Evolutionary conservation across 1,140 invertebrate species (phyloP), one percentile per base, ranked within the genome.

Genomic region (Caerostris extrusa): DNA sequence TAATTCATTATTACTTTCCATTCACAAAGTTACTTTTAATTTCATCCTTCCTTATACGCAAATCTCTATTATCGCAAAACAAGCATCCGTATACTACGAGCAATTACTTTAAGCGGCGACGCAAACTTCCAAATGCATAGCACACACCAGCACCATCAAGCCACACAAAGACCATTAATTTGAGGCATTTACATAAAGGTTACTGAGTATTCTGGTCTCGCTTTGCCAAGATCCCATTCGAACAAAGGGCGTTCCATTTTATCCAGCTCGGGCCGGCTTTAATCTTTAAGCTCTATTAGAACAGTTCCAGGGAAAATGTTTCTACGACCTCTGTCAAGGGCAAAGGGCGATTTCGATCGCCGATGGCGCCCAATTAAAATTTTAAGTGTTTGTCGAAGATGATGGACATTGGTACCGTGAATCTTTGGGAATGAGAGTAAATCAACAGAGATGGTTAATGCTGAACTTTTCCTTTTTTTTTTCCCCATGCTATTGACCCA

Each of bases 401-500:
- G 34, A 77, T 10, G 69, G 61, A 67, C 61, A 67, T 67, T 12
- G 61, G 61, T n/a, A 34, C 34, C 34, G 34, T 34, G 34, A 53
- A 10, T 77, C 71, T 77, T 67, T 77, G 71, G 34, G 71, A 77
- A 77, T 14, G 71, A 34, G 71, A 77, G 34, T 77, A 77, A 77
- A 77, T 77, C 71, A 77, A 3, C 53, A 34, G 71, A 7, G 71
- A 14, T 77, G 50, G 71, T 77, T 77, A 77, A 50, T 77, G 34
- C 34, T 34, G 3, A 50, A 77, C 55, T 57, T 56, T 71, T 56
- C 60, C 67, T 58, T 57, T 57, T 71, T 57, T 77, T 77, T n/a
- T n/a, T n/a, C n/a, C 88, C 88, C 61, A 77, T 34, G 88, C 34
- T 90, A 77, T 90, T 90, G 88, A 90, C 88, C 88, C 55, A 90